Percentiles rank a stretch among this genome's conserved stretches.
Evolutionary conservation across 2,888 invertebrate species (phyloP).

Genomic region (Athalia rosae): DNA sequence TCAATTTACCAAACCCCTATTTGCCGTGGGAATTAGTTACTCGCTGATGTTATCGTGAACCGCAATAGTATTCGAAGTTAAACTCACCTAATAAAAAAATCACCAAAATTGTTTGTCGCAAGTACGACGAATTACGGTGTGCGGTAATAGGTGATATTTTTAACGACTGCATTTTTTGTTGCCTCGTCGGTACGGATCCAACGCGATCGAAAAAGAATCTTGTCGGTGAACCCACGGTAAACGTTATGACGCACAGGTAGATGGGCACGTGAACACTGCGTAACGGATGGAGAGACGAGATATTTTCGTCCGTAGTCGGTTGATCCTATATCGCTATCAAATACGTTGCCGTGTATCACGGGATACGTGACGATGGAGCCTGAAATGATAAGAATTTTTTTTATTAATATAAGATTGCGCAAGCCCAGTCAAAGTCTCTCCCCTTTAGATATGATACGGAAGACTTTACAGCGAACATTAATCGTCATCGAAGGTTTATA

Average conservation of each 20-base stretch:
- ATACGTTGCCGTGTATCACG: conserved; percentile 26
- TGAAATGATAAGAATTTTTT: conserved; percentile 9
- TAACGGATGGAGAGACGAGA: neutral
- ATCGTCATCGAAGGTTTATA: too few species aligned
- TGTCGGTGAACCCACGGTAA: neutral
- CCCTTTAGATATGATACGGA: too few species aligned
- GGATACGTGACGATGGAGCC: conserved; percentile 14
- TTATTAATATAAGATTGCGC: neutral
- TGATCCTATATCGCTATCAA: conserved; percentile 2
- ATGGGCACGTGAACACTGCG: neutral
- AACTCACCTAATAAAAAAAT: conserved; percentile 19
- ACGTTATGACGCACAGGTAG: neutral
- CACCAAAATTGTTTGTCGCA: neutral
- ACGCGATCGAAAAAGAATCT: neutral
- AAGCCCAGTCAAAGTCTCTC: neutral
- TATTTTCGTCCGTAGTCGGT: neutral
- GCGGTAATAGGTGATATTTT: neutral
- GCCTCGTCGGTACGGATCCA: neutral
- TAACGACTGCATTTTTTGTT: conserved; percentile 3
- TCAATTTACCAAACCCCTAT: too few species aligned
- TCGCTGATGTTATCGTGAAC: too few species aligned
- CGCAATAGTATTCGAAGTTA: neutral
- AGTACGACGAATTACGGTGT: neutral
- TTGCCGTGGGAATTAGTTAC: too few species aligned
- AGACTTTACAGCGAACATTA: too few species aligned